Percentiles rank a stretch among this genome's conserved stretches.
Conservation (phyloP, 1,140 invertebrate species). For the Venturia canescens region DNA sequence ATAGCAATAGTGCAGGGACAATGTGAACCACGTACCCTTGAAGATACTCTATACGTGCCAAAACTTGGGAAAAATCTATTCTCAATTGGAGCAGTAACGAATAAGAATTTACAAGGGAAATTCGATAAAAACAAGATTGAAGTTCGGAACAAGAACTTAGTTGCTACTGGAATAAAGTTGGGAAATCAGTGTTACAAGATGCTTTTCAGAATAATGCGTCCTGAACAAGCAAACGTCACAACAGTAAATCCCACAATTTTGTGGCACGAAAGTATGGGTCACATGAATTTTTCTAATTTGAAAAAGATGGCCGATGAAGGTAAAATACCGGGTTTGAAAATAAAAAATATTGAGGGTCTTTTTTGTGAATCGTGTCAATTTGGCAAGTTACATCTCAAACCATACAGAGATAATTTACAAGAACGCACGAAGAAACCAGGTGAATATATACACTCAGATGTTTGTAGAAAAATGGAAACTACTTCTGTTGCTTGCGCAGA, state of each 20-base stretch:
- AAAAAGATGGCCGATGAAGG: slow-evolving; percentile 4
- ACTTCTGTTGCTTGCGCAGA: too few species aligned
- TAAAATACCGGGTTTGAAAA: slow-evolving; percentile 21
- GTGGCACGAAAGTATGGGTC: background rate
- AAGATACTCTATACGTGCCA: slow-evolving; percentile 21
- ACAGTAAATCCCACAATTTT: background rate
- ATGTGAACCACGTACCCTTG: slow-evolving; percentile 4
- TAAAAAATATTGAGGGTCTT: background rate
- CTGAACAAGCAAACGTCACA: slow-evolving; percentile 1
- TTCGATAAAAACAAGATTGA: slow-evolving; percentile 15
- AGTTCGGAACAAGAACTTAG: background rate
- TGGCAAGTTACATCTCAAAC: background rate
- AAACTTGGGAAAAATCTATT: too few species aligned
- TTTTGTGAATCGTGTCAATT: slow-evolving; percentile 8
- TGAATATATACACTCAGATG: slow-evolving; percentile 26
- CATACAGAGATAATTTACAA: background rate
- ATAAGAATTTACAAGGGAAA: background rate
- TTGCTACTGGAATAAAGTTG: background rate
- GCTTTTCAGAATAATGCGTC: background rate
- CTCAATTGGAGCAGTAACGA: too few species aligned
- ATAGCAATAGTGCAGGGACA: background rate
- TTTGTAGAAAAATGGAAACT: too few species aligned
- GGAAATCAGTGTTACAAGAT: slow-evolving; percentile 10
- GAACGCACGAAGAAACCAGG: slow-evolving; percentile 3
- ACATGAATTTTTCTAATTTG: slow-evolving; percentile 4